Conservation (phyloP, 2,113 vertebrate species). For the Tyto alba region DNA sequence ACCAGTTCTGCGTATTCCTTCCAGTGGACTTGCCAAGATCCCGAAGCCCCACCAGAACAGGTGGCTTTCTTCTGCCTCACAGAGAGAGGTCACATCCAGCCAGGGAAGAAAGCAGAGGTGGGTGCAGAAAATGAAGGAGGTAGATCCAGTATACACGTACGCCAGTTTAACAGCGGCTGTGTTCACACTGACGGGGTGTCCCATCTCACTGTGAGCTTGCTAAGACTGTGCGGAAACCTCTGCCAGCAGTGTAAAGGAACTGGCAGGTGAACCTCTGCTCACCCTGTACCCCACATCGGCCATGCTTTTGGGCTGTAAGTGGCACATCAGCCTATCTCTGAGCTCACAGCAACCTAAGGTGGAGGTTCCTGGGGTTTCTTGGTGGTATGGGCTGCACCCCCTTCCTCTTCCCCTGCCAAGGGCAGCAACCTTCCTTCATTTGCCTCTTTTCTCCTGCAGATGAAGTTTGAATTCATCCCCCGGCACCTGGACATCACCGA, state of each 20-base stretch:
- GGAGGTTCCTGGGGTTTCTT: neutral
- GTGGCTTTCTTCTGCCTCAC: conserved; percentile 80
- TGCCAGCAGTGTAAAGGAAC: neutral
- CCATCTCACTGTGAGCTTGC: neutral
- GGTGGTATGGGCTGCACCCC: neutral
- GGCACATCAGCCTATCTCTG: neutral
- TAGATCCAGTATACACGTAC: rapidly evolving
- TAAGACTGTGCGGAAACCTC: neutral
- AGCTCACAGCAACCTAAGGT: neutral
- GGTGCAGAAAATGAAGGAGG: neutral
- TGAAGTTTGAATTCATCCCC: conserved; percentile 81
- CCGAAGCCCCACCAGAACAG: conserved; percentile 3
- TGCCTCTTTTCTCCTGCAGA: conserved; percentile 57
- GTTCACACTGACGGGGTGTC: neutral
- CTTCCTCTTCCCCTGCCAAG: neutral
- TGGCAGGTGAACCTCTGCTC: neutral
- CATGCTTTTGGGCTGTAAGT: neutral
- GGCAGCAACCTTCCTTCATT: neutral
- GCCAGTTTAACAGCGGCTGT: neutral
- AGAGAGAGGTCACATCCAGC: conserved; percentile 70
- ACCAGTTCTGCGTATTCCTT: conserved; percentile 79
- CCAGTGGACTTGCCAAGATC: conserved; percentile 80
- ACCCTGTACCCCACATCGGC: neutral
- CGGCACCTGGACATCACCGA: conserved; percentile 74
- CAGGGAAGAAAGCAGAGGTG: conserved; percentile 83